phyloP scores from a whole-genome alignment of 2,797 vertebrate species.

The Morelia viridis region DNA sequence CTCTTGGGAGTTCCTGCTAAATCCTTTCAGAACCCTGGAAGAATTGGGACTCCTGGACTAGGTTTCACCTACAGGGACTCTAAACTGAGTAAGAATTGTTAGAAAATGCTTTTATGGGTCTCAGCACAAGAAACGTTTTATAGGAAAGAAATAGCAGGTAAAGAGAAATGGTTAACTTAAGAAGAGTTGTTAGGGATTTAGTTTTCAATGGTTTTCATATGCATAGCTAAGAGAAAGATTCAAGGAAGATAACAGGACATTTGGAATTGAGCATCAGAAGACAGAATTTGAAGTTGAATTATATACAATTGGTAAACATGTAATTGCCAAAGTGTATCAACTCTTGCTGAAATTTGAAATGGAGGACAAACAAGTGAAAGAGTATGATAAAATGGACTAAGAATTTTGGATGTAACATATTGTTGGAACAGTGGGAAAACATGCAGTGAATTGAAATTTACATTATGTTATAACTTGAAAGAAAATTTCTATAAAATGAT shows the following conservation, averaged over 20 bases:
- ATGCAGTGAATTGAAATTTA: no score
- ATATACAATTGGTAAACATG: not conserved
- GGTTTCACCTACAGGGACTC: not conserved
- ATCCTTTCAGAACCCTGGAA: not conserved
- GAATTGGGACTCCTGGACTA: not conserved
- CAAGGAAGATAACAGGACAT: not conserved
- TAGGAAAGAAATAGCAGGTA: not conserved
- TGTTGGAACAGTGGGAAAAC: not conserved
- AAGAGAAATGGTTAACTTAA: not conserved
- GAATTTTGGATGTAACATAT: not conserved
- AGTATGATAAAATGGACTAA: not conserved
- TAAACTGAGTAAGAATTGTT: not conserved
- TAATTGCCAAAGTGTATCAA: not conserved
- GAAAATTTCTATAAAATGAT: not conserved
- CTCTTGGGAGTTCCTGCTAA: not conserved
- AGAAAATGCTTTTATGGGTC: not conserved
- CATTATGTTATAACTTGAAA: not conserved
- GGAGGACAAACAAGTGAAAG: not conserved
- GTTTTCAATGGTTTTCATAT: not conserved
- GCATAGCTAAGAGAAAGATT: not conserved
- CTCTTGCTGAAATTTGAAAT: not conserved
- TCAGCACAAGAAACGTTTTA: not conserved
- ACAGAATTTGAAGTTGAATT: not conserved
- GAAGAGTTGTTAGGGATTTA: not conserved
- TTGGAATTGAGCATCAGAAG: not conserved